These are phyloP conservation scores for Myiagra hebetior DNA, from an alignment of 2,113 vertebrate species.

Conservation along the genomic window DNA sequence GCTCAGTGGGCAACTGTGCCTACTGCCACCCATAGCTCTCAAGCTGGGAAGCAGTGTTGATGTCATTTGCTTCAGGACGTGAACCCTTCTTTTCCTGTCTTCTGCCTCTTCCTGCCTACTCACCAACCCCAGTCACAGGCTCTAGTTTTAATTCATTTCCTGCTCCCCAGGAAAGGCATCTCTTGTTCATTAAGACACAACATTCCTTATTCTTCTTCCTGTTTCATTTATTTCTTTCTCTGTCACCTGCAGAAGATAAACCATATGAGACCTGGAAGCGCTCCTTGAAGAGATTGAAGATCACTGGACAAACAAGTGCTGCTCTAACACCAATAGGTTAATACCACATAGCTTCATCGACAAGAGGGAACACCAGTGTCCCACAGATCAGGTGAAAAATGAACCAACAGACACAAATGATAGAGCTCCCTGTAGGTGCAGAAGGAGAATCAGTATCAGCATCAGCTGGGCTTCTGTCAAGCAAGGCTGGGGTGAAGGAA, in stretches of 20 bases:
- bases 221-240: neutral
- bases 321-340: neutral
- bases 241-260: neutral
- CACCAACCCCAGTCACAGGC: accelerated
- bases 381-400: neutral
- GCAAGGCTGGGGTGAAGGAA: neutral
- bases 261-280: neutral
- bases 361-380: neutral
- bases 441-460: neutral
- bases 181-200: neutral
- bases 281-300: neutral
- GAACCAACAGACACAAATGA: neutral
- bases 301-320: neutral
- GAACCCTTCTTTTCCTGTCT: neutral
- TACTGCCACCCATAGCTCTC: neutral
- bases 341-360: neutral
- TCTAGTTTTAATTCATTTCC: neutral
- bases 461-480: neutral
- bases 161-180: neutral
- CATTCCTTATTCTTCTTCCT: neutral
- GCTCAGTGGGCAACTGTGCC: neutral
- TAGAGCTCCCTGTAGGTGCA: neutral
- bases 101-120: neutral
- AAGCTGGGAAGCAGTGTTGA: neutral
- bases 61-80: neutral